Percentiles rank a stretch among this genome's conserved stretches.
Conservation (phyloP, 2,888 invertebrate species). For the Eustalomyia histrio region DNA sequence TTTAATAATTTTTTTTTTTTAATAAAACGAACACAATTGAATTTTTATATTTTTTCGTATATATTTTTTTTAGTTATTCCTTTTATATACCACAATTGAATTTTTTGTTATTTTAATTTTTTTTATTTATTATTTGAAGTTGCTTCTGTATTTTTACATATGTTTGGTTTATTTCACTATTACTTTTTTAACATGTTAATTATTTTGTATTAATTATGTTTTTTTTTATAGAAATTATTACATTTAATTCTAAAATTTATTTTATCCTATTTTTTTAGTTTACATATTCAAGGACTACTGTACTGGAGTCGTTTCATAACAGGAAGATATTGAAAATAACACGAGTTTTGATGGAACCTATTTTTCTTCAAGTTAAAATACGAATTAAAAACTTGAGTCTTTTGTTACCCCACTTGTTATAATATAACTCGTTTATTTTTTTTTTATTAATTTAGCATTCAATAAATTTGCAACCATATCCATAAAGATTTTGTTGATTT, state of each 20-base stretch:
- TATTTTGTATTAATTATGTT: background rate
- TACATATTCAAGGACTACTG: slow-evolving; percentile 21
- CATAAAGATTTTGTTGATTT: too few relatives aligned
- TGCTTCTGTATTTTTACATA: slow-evolving; percentile 31
- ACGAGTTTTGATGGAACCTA: too few relatives aligned
- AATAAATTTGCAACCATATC: too few relatives aligned
- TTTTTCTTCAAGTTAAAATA: too few relatives aligned
- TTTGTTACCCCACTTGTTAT: background rate
- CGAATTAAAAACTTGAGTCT: background rate
- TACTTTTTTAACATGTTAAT: slow-evolving; percentile 30
- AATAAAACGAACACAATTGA: background rate
- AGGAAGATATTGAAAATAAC: too few relatives aligned
- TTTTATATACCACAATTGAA: slow-evolving; percentile 61
- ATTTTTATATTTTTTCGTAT: slow-evolving; percentile 55
- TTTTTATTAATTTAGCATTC: too few relatives aligned
- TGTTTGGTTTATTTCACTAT: slow-evolving; percentile 30
- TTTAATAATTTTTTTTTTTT: too few relatives aligned
- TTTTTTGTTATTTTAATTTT: slow-evolving; percentile 10
- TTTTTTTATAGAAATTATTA: slow-evolving; percentile 20
- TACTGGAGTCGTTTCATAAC: background rate
- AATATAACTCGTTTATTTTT: background rate
- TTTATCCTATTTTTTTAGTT: slow-evolving; percentile 16
- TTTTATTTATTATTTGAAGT: slow-evolving; percentile 33
- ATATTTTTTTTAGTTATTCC: slow-evolving; percentile 54
- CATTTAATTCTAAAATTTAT: slow-evolving; percentile 24